These are phyloP conservation scores for Lasioglossum pauxillum DNA, from an alignment of 2,888 invertebrate genomes.

Conservation along the genomic window DNA sequence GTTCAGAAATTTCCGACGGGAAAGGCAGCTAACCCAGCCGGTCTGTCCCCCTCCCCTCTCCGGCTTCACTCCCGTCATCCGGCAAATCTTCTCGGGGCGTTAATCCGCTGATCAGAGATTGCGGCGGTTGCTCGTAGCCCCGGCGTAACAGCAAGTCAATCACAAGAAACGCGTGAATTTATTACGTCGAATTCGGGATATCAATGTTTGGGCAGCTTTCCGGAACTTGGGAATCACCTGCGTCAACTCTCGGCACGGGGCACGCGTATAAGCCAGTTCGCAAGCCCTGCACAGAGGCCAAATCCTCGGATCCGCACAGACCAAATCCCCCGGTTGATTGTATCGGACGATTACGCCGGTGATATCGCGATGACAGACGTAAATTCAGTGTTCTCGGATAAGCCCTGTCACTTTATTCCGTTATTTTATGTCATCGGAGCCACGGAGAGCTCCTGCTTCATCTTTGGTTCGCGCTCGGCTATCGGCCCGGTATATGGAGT, in stretches of 20 bases:
- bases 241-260: constrained; percentile 49
- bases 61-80: constrained; percentile 14
- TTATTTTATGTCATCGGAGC: constrained; percentile 8
- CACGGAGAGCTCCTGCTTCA: not conserved
- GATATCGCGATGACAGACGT: constrained; percentile 20
- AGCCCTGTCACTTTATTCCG: constrained; percentile 2
- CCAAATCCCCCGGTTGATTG: constrained; percentile 45
- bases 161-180: constrained; percentile 76
- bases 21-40: constrained; percentile 23
- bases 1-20: constrained; percentile 29
- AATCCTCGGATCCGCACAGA: constrained; percentile 38
- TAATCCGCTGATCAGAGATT: constrained; percentile 77
- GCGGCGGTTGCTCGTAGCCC: constrained; percentile 44
- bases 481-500: not conserved
- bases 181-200: constrained; percentile 72
- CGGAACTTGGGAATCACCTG: constrained; percentile 60
- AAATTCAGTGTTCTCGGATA: constrained; percentile 17
- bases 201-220: constrained; percentile 78
- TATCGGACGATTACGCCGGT: constrained; percentile 44
- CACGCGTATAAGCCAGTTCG: constrained; percentile 61
- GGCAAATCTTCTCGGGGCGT: constrained; percentile 64
- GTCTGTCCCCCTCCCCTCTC: constrained; percentile 2
- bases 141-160: constrained; percentile 69
- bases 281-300: constrained; percentile 38
- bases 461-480: constrained; percentile 1